phyloP scores from a whole-genome alignment of 2,888 invertebrate genomes.

The Allacma fusca region DNA sequence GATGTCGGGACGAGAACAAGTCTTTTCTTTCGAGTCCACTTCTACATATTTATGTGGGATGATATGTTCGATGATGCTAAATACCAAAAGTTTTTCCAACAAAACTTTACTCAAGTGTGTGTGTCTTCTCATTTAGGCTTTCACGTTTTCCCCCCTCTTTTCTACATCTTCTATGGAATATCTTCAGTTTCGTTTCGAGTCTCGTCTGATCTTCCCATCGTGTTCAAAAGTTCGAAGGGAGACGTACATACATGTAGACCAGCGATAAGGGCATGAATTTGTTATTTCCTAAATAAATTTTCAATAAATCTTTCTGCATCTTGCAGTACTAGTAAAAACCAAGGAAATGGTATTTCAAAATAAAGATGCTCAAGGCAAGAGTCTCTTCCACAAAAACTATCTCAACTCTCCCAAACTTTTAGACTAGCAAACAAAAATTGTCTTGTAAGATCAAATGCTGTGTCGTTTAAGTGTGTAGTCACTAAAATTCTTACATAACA shows the following conservation, averaged over 20 bases:
- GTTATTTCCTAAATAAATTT: neutral
- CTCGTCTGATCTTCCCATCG: too few species aligned
- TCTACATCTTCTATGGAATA: neutral
- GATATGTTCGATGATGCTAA: constrained; percentile 12
- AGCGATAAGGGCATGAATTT: neutral
- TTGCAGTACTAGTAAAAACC: neutral
- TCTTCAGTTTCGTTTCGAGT: neutral
- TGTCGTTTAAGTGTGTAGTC: too few species aligned
- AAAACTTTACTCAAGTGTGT: neutral
- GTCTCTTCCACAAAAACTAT: too few species aligned
- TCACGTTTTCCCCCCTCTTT: neutral
- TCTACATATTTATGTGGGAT: constrained; percentile 22
- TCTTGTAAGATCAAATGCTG: too few species aligned
- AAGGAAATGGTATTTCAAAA: too few species aligned
- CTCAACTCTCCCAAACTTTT: too few species aligned
- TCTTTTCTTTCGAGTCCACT: neutral
- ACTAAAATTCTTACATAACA: too few species aligned
- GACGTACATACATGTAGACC: too few species aligned
- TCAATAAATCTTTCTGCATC: constrained; percentile 9
- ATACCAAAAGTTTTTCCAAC: constrained; percentile 10
- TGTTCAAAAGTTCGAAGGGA: neutral
- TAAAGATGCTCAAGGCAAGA: too few species aligned
- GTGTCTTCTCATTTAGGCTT: neutral
- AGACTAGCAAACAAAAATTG: too few species aligned
- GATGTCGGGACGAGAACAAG: constrained; percentile 7